Evolutionary conservation across 2,888 invertebrate species (phyloP).

Genomic region (Alentia gelatinosa): DNA sequence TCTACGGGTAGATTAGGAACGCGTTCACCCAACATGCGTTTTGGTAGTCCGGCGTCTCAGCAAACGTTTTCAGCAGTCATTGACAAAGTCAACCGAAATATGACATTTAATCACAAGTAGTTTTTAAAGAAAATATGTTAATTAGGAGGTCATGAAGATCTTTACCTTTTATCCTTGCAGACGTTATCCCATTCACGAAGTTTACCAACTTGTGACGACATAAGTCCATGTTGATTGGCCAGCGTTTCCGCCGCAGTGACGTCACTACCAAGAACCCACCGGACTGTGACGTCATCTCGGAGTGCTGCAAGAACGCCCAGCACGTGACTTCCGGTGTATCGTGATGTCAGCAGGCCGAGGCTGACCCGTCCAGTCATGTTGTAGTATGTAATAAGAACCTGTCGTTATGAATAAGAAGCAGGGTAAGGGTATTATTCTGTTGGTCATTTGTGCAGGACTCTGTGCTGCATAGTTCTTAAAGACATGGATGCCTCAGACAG

Average conservation of each 20-base stretch:
- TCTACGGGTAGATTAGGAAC: no score
- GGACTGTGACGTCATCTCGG: neutral
- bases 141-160: neutral
- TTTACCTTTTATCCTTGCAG: conserved; percentile 39
- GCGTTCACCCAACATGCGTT: no score
- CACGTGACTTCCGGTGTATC: neutral
- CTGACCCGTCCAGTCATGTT: conserved; percentile 7
- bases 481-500: no score
- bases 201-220: neutral
- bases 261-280: conserved; percentile 39
- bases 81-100: no score
- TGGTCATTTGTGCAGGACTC: no score
- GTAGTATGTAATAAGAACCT: no score
- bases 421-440: no score
- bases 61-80: no score
- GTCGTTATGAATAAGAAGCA: no score
- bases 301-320: neutral
- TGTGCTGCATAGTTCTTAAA: no score
- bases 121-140: neutral
- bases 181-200: conserved; percentile 22
- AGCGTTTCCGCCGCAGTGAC: neutral
- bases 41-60: no score
- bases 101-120: no score
- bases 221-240: neutral
- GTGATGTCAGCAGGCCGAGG: neutral